Evolutionary conservation across 1,140 invertebrate species (phyloP).

Genomic region (Megathymus violae): DNA sequence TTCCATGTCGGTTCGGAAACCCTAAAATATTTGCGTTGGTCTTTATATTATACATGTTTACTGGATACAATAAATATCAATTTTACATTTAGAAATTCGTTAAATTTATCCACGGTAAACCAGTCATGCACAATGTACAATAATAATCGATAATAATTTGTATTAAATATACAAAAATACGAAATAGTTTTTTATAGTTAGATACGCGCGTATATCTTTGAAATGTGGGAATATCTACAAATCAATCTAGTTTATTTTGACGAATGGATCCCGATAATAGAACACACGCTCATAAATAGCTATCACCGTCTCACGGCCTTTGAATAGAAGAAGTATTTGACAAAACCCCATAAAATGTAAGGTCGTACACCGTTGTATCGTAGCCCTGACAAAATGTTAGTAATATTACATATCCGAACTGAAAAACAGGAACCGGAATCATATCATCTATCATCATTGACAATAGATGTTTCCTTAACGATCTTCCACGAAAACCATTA

Average conservation of each 20-base stretch:
- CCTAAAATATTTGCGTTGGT: background rate
- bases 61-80: too few relatives aligned
- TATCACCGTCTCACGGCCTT: constrained; percentile 3
- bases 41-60: too few relatives aligned
- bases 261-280: constrained; percentile 14
- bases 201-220: background rate
- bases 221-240: constrained; percentile 2
- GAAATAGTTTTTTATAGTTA: background rate
- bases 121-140: too few relatives aligned
- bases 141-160: too few relatives aligned
- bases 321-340: constrained; percentile 25
- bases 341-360: constrained; percentile 26
- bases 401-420: constrained; percentile 6
- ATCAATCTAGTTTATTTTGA: constrained; percentile 21
- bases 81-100: too few relatives aligned
- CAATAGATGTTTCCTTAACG: constrained; percentile 12
- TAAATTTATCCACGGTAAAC: too few relatives aligned
- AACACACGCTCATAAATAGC: constrained; percentile 25
- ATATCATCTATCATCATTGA: constrained; percentile 11
- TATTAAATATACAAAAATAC: too few relatives aligned
- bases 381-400: background rate
- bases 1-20: background rate
- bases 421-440: constrained; percentile 14
- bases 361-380: constrained; percentile 19
- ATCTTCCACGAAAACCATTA: constrained; percentile 13